Conservation (phyloP, 2,113 vertebrate species). For the Pollimyrus isidori region DNA sequence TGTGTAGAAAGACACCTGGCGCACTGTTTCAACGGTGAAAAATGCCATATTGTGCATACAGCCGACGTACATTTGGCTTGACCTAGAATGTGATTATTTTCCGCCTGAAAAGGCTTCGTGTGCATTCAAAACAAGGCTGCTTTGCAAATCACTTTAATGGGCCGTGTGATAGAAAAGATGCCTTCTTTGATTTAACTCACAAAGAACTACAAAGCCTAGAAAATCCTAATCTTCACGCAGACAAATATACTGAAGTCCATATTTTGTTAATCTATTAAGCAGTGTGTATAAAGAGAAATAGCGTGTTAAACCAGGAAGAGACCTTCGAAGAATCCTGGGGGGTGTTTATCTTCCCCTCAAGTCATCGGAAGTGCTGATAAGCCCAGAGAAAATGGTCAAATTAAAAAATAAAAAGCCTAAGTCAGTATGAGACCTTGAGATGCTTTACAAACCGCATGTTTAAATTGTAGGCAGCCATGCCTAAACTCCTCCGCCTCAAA, state of each 20-base stretch:
- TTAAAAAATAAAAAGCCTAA: neutral
- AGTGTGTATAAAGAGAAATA: neutral
- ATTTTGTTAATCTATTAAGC: neutral
- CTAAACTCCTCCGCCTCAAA: neutral
- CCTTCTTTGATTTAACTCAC: neutral
- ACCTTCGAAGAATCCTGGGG: neutral
- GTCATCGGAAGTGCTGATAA: neutral
- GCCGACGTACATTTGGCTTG: neutral
- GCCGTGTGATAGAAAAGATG: neutral
- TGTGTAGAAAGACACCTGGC: neutral
- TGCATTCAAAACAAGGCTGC: neutral
- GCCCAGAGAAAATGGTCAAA: neutral
- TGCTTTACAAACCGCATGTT: neutral
- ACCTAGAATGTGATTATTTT: neutral
- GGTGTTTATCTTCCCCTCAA: neutral
- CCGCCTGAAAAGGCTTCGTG: neutral
- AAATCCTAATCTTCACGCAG: neutral
- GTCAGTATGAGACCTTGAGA: neutral
- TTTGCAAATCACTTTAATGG: neutral
- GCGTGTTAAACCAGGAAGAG: neutral
- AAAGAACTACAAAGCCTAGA: neutral
- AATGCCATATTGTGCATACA: neutral
- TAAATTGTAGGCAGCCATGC: neutral
- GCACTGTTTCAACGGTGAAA: neutral
- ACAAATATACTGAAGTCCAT: neutral